These are phyloP conservation scores for Danaus melanippus DNA, from an alignment of 1,140 invertebrate genomes.

Conservation along the genomic window DNA sequence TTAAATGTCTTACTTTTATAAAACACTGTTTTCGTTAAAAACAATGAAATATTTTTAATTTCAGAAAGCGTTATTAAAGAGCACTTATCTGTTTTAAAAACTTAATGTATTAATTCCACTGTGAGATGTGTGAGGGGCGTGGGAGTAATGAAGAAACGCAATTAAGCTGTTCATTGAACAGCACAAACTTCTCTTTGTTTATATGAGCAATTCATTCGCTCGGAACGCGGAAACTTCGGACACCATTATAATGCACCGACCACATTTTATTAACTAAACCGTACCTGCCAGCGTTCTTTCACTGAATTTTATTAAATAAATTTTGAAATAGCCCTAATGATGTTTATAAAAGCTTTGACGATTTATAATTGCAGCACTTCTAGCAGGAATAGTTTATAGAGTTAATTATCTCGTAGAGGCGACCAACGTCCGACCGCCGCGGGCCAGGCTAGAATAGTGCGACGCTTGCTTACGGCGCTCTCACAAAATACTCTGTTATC, in stretches of 20 bases:
- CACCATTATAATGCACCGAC: conserved; percentile 19
- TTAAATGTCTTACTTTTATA: too few species aligned
- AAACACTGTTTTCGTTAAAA: too few species aligned
- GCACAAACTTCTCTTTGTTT: conserved; percentile 50
- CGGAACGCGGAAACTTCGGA: conserved; percentile 32
- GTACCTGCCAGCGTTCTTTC: not conserved
- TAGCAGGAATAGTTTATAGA: conserved; percentile 56
- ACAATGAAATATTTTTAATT: too few species aligned
- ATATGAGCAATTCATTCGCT: conserved; percentile 33
- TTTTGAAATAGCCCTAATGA: conserved; percentile 20
- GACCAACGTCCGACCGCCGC: conserved; percentile 45
- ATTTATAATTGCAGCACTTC: conserved; percentile 54
- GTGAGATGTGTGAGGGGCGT: conserved; percentile 35
- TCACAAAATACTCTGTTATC: conserved; percentile 58
- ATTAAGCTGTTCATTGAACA: conserved; percentile 65
- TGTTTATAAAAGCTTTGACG: conserved; percentile 55
- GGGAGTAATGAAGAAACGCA: conserved; percentile 53
- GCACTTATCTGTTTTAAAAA: conserved; percentile 7
- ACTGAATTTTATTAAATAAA: conserved; percentile 12
- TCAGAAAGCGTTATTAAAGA: too few species aligned
- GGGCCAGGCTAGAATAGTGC: conserved; percentile 28
- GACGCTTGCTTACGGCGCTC: conserved; percentile 41
- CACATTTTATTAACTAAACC: conserved; percentile 9
- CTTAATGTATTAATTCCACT: conserved; percentile 37
- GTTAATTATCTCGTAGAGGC: conserved; percentile 62